Conservation (phyloP, 1,140 invertebrate genomes). For the Drosophila kanapiae region DNA sequence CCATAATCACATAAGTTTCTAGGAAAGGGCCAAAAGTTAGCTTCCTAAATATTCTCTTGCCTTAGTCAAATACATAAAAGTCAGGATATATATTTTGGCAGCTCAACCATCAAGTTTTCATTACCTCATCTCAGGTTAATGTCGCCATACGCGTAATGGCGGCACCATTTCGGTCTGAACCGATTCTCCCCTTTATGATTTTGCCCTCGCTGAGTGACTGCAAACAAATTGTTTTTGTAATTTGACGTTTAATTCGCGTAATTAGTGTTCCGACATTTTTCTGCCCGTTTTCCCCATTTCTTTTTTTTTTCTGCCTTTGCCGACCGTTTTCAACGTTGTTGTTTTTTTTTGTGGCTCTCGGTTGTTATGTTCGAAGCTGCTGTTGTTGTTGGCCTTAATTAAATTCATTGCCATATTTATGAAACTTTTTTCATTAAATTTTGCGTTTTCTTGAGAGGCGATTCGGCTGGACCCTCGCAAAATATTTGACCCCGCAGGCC, state of each 20-base stretch:
- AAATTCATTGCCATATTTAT: slow-evolving; percentile 84
- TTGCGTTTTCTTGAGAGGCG: slow-evolving; percentile 64
- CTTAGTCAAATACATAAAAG: not conserved
- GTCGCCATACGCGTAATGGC: slow-evolving; percentile 36
- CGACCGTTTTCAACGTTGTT: slow-evolving; percentile 45
- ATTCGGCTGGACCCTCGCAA: slow-evolving; percentile 49
- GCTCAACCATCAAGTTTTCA: slow-evolving; percentile 35
- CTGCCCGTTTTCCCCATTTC: slow-evolving; percentile 46
- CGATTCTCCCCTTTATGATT: slow-evolving; percentile 36
- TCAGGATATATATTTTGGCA: slow-evolving; percentile 5
- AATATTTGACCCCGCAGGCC: slow-evolving; percentile 61
- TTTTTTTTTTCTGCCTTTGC: slow-evolving; percentile 19
- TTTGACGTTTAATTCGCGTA: slow-evolving; percentile 82
- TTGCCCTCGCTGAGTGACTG: slow-evolving; percentile 45
- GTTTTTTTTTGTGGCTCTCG: slow-evolving; percentile 30
- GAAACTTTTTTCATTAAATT: slow-evolving; percentile 84
- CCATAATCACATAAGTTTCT: too few species aligned
- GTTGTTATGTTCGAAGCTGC: slow-evolving; percentile 26
- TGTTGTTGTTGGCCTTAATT: slow-evolving; percentile 72
- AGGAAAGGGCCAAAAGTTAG: not conserved
- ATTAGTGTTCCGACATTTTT: slow-evolving; percentile 80
- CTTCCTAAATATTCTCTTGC: too few species aligned
- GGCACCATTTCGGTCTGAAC: slow-evolving; percentile 13
- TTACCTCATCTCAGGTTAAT: slow-evolving; percentile 38
- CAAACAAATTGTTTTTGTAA: slow-evolving; percentile 82